Conservation (phyloP, 2,113 vertebrate genomes). For the Macquaria australasica region DNA sequence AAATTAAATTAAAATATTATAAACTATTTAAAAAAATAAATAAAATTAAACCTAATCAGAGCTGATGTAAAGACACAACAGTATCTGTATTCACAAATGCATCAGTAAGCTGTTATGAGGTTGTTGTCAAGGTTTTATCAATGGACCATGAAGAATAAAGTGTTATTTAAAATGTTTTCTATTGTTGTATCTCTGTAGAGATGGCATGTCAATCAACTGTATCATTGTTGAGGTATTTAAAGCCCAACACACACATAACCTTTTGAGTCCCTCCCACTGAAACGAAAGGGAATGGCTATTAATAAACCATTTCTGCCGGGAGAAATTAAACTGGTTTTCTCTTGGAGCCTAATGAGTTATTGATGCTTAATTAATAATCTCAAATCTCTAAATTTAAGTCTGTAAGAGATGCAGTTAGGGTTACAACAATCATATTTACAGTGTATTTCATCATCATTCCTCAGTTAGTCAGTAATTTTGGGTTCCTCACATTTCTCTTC, state of each 20-base stretch:
- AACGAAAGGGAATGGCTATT: constrained; percentile 28
- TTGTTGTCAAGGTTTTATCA: background rate
- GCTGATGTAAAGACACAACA: background rate
- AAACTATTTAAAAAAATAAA: no score
- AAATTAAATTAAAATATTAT: no score
- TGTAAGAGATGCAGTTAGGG: constrained; percentile 48
- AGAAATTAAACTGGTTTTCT: constrained; percentile 23
- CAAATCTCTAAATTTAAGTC: constrained; percentile 61
- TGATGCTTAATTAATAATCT: constrained; percentile 69
- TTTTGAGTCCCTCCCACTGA: background rate
- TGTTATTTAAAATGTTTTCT: no score
- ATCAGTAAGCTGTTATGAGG: background rate
- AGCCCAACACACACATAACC: background rate
- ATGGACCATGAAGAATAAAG: background rate
- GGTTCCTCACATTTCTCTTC: constrained; percentile 8
- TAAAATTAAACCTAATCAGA: background rate
- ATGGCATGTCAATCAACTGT: background rate
- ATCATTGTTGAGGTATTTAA: background rate
- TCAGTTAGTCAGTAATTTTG: constrained; percentile 33
- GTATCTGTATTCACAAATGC: background rate
- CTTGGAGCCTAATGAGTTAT: constrained; percentile 66
- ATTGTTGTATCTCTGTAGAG: background rate
- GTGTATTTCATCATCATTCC: constrained; percentile 59
- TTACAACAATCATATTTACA: constrained; percentile 61
- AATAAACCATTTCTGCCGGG: constrained; percentile 59